Evolutionary conservation across 1,140 invertebrate species (phyloP), one percentile per base, ranked within the genome.

Genomic region (Steinernema khuongi): DNA sequence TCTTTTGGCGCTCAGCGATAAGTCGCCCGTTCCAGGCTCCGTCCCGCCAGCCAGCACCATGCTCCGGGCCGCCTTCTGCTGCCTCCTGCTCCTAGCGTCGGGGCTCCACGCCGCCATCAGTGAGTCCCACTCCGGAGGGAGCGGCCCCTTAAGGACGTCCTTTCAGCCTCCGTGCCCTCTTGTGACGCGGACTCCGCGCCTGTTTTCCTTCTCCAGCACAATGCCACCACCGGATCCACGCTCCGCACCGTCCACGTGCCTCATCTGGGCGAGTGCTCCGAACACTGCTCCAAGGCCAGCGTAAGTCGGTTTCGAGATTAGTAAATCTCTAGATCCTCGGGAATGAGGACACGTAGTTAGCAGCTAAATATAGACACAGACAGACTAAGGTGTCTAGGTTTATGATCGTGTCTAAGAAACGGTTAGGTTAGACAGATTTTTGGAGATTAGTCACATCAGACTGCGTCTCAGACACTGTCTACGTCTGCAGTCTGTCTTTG

Each of bases 201-300:
- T 0, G 80, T 84, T 29, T 84, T 84, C 67, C 74, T 85, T 31
- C 80, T 85, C 17, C 84, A 85, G 68, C 82, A 85, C 75, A 84
- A 85, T 68, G 36, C 73, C 26, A 83, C 84, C 19, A 41, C 68
- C 43, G 81, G 82, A 1, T 68, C 70, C 14, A 71, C 60, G 1
- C 67, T 85, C n/a, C 60, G 84, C 19, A 74, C 82, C 4, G 60
- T 81, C 19, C 77, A 81, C 17, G 73, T 76, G 11, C 73, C 66
- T 0, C 73, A 73, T 26, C 79, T 84, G 36, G 44, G 80, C 22
- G 83, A 85, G 36, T 84, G 83, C 75, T 77, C 83, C 22, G 82
- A 85, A 44, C 75, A 79, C 36, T 84, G 83, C 44, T 71, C 83
- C 1, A 71, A 67, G 26, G 74, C 70, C 32, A 79, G 81, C 74